Conservation (phyloP, 92 coral and sea anemone genomes). For the Actinostola sp. region DNA sequence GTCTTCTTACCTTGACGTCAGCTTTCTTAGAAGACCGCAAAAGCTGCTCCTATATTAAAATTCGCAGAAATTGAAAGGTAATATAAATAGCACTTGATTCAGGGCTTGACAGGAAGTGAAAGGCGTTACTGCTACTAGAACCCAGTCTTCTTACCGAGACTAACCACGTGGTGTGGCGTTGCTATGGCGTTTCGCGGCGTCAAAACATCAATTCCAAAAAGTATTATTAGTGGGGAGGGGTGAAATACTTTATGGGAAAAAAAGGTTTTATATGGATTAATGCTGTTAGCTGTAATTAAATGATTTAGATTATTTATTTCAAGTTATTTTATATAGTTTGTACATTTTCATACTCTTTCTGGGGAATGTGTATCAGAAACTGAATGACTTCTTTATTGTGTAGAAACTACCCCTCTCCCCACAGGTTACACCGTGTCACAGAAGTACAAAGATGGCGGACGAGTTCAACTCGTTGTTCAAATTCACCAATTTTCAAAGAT, state of each 20-base stretch:
- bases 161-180: conserved; percentile 20
- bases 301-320: no score
- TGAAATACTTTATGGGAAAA: background rate
- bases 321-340: no score
- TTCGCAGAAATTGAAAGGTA: background rate
- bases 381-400: no score
- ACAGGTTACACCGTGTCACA: background rate
- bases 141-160: conserved; percentile 15
- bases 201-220: conserved; percentile 9
- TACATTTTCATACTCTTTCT: no score
- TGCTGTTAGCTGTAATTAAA: no score
- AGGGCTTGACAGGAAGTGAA: conserved; percentile 1
- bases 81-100: background rate
- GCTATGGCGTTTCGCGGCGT: conserved; percentile 5
- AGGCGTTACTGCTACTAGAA: conserved; percentile 25
- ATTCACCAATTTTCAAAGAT: background rate
- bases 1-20: no score
- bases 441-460: conserved; percentile 33
- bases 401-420: conserved; percentile 5
- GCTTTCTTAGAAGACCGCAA: no score
- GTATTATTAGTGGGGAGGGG: background rate
- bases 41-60: background rate
- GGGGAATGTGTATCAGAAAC: no score
- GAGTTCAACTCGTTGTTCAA: background rate
- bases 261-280: background rate